A percentile compares a stretch with the other conserved stretches of the same genome.
Conservation (phyloP, 1,140 invertebrate genomes). For the Penaeus chinensis region DNA sequence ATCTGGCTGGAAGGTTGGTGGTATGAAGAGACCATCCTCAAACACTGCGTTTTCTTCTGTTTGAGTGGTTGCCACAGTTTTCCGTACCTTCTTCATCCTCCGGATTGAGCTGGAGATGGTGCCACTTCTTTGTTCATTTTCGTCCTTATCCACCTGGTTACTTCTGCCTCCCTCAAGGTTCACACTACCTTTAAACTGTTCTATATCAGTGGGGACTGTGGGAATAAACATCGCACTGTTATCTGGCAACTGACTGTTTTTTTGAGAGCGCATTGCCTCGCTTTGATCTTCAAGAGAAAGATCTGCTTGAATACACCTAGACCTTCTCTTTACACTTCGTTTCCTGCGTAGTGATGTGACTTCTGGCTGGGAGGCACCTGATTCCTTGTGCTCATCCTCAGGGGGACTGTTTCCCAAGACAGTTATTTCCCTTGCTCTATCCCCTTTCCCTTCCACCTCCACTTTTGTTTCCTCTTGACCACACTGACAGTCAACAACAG, state of each 20-base stretch:
- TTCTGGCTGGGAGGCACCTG: neutral
- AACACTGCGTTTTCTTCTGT: constrained; percentile 20
- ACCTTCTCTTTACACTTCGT: constrained; percentile 30
- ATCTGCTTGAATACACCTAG: constrained; percentile 29
- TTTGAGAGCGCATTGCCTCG: too few species aligned
- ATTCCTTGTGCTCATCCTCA: constrained; percentile 3
- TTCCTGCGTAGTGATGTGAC: constrained; percentile 26
- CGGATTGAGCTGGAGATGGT: constrained; percentile 45
- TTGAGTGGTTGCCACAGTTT: constrained; percentile 37
- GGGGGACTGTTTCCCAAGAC: constrained; percentile 1
- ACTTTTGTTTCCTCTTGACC: neutral
- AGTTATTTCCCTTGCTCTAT: neutral
- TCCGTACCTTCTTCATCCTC: constrained; percentile 46
- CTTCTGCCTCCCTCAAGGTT: too few species aligned
- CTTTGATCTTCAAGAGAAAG: neutral
- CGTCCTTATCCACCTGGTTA: too few species aligned
- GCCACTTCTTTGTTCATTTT: neutral
- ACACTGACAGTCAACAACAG: neutral
- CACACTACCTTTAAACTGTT: too few species aligned
- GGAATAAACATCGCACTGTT: neutral
- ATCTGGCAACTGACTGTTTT: neutral
- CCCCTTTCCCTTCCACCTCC: neutral
- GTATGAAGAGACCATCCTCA: neutral
- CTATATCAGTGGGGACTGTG: too few species aligned
- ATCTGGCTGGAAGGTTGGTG: constrained; percentile 10